Base-by-base conservation (phyloP, 2,797 vertebrate genomes). In the Spinus olivaceus region DNA sequence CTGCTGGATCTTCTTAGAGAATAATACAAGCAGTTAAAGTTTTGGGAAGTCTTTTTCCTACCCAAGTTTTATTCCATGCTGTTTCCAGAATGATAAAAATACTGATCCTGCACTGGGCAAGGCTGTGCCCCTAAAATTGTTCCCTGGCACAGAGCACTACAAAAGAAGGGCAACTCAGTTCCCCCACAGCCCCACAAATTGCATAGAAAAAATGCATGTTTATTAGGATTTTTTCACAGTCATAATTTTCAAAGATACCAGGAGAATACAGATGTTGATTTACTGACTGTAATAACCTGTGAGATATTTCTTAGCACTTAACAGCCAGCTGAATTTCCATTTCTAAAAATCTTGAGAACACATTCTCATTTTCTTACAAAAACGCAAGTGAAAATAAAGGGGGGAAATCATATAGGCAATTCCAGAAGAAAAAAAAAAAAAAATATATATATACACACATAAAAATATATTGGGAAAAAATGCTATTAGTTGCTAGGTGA, bases 401-500 rank as follows among this genome's bases (percentile, higher is more conserved):
- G 12, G 12, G 1, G 3, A 74, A 72, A 81, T 57, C 1, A 56
- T 33, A 30, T 30, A 8, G n/a, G 37, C 9, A 66, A 81, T 59
- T 72, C 57, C 50, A 81, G 23, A 67, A 87, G 12, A 16, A 81
- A 72, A 74, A 2, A 4, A 22, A 24, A 8, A 2, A 4, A 22
- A 24, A 8, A n/a, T 14, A 27, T 35, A 24, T 39, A 42, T 9
- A 18, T 2, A 17, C 10, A 20, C 20, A 32, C 7, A 53, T 51
- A 7, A 19, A 37, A 37, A 8, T 67, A 12, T 35, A 49, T 10
- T 14, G 30, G 4, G 3, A 0, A 28, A 56, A 69, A 86, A 46
- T 44, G 28, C 60, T 87, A 70, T 94, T 95, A 93, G 87, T 96
- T 96, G 84, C 89, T 96, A 91, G 87, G 91, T 94, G 81, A 95